Evolutionary conservation across 2,797 vertebrate species (phyloP).

Genomic region (Pipistrellus pygmaeus): DNA sequence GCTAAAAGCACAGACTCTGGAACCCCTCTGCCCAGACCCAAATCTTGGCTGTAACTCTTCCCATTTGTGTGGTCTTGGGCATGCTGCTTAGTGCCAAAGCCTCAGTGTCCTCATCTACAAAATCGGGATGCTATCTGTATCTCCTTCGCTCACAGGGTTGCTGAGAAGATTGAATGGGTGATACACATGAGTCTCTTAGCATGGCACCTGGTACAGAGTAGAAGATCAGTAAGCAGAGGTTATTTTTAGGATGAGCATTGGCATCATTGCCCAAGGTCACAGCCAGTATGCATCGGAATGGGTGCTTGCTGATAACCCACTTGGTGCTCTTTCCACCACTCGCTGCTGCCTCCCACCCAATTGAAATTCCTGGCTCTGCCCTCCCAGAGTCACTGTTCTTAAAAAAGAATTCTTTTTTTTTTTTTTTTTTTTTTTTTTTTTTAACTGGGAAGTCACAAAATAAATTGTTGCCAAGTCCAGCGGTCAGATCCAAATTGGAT

Average conservation of each 20-base stretch:
- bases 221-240: neutral
- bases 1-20: neutral
- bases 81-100: neutral
- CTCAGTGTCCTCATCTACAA: slow-evolving; percentile 17
- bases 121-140: neutral
- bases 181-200: neutral
- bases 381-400: slow-evolving; percentile 63
- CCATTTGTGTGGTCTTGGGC: neutral
- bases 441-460: slow-evolving; percentile 69
- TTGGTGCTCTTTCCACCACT: neutral
- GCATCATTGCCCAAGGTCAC: neutral
- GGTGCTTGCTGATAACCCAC: neutral
- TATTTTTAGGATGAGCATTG: neutral
- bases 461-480: slow-evolving; percentile 68
- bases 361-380: slow-evolving; percentile 68
- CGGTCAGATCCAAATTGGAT: slow-evolving; percentile 66
- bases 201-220: neutral
- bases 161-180: neutral
- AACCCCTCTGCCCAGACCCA: neutral
- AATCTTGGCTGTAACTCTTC: neutral
- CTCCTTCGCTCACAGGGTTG: neutral
- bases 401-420: slow-evolving; percentile 49
- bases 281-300: neutral
- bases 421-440: slow-evolving; percentile 50
- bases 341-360: neutral